Conservation (phyloP, 2,888 invertebrate species). For the Spialia ferax region DNA sequence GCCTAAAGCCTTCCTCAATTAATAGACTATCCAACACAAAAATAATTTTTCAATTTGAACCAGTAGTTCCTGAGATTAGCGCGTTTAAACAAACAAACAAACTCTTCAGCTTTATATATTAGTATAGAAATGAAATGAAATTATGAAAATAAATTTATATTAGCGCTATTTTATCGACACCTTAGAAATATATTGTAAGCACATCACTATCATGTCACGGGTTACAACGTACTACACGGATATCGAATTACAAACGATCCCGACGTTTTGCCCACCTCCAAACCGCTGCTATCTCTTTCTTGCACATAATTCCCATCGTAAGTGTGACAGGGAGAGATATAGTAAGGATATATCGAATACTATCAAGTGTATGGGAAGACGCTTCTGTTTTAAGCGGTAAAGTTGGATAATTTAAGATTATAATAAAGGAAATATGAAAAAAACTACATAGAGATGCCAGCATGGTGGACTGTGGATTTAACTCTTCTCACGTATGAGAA, state of each 20-base stretch:
- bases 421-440: too few relatives aligned
- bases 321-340: neutral
- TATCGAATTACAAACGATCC: slow-evolving; percentile 10
- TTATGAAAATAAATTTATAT: too few relatives aligned
- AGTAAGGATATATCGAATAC: slow-evolving; percentile 10
- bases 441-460: too few relatives aligned
- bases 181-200: neutral
- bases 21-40: too few relatives aligned
- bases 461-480: too few relatives aligned
- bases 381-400: neutral
- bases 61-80: too few relatives aligned
- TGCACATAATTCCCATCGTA: neutral
- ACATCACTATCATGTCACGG: neutral
- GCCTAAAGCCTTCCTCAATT: too few relatives aligned
- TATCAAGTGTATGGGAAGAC: slow-evolving; percentile 8
- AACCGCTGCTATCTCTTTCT: neutral
- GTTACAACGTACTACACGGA: slow-evolving; percentile 7
- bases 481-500: too few relatives aligned
- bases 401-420: neutral
- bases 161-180: neutral
- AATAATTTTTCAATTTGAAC: too few relatives aligned
- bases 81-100: too few relatives aligned
- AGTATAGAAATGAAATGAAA: too few relatives aligned
- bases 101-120: too few relatives aligned
- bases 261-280: slow-evolving; percentile 1